Evolutionary conservation across 1,140 invertebrate genomes (phyloP), one percentile per base, ranked within the genome.

Genomic region (Drosophila neocordata): DNA sequence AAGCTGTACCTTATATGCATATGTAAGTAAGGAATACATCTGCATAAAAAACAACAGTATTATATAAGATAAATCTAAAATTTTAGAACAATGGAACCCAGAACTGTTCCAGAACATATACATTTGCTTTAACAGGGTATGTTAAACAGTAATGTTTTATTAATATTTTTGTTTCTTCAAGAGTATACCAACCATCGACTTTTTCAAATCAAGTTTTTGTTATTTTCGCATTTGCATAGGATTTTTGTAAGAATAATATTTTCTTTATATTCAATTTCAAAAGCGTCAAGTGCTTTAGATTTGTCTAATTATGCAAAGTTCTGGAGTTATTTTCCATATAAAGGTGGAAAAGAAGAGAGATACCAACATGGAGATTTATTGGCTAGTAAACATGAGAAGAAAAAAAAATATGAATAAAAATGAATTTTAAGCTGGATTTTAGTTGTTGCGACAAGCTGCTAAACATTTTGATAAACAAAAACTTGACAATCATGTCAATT

Each of bases 191-290:
- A 0, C 12, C 12, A 38, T 5, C 37, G 37, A n/a, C 3, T 12
- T 38, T 11, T 20, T 8, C 27, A 1, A 44, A 44, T 15, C 7
- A 13, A 0, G 4, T 20, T 20, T 15, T 4, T 8, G 8, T 8
- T 20, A 11, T 48, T 5, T 66, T 73, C 38, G 51, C 53, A 87
- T 83, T 88, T 82, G 75, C 68, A 80, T 84, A 79, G 62, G 27
- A 63, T 73, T 79, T 55, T 62, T 58, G 51, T 63, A 64, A 68
- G 60, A 76, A 84, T 52, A 69, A 83, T 79, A 80, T 69, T 83
- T 76, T 83, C 64, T 7, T 48, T 59, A 51, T 34, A 58, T 56
- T 52, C 20, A 41, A 53, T 55, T 38, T 51, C 41, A 44, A 22
- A 18, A 24, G 38, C 61, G 8, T 35, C 22, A 69, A 80, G 73